Conservation (phyloP, 2,113 vertebrate species). For the Chaetura pelagica region DNA sequence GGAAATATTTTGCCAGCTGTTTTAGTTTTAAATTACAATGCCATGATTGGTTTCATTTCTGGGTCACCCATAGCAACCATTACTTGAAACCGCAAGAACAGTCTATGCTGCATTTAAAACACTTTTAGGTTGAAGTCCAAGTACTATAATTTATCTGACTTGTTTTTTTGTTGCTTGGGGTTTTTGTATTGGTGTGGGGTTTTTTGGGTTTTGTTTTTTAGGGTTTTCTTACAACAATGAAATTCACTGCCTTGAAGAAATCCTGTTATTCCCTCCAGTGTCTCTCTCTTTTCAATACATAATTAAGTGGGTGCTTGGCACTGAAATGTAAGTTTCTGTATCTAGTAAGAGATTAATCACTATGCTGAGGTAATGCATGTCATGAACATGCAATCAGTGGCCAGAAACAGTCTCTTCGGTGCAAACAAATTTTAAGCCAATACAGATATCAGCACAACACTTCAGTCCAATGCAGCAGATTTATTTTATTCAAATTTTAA, state of each 20-base stretch:
- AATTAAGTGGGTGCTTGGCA: neutral
- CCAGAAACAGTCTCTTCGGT: neutral
- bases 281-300: neutral
- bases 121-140: constrained; percentile 47
- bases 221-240: neutral
- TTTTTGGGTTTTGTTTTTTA: neutral
- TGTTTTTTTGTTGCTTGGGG: neutral
- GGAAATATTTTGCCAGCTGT: constrained; percentile 76
- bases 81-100: constrained; percentile 49
- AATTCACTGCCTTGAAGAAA: neutral
- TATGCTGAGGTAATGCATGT: neutral
- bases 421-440: neutral
- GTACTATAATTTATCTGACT: constrained; percentile 10
- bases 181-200: too few relatives aligned
- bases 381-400: neutral
- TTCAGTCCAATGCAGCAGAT: neutral
- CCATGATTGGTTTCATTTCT: constrained; percentile 76
- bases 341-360: constrained; percentile 6
- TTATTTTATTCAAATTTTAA: neutral
- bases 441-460: neutral
- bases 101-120: constrained; percentile 31
- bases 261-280: neutral
- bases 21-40: constrained; percentile 80
- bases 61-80: constrained; percentile 76
- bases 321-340: neutral